Evolutionary conservation across 2,888 invertebrate species (phyloP).

Genomic region (Operophtera brumata): DNA sequence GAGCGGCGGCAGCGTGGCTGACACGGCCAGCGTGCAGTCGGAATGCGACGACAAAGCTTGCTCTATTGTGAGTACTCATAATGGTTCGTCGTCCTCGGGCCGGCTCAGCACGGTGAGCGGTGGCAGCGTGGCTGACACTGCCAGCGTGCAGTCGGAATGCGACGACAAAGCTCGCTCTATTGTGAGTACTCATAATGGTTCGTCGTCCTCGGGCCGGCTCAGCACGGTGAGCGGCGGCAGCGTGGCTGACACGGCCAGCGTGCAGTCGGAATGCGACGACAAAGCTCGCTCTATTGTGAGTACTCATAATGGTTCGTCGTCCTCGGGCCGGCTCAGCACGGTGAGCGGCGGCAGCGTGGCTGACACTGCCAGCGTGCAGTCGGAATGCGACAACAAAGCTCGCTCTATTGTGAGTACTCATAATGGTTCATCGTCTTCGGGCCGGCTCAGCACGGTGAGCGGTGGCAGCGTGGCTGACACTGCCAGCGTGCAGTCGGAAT

Average conservation of each 20-base stretch:
- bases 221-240: constrained; percentile 88
- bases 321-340: constrained; percentile 72
- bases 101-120: constrained; percentile 84
- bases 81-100: no score
- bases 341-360: constrained; percentile 90
- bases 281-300: constrained; percentile 78
- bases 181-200: constrained; percentile 60
- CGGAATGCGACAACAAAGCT: constrained; percentile 88
- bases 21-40: constrained; percentile 90
- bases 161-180: constrained; percentile 84
- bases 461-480: constrained; percentile 89
- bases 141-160: constrained; percentile 91
- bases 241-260: constrained; percentile 89
- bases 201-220: no score
- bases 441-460: constrained; percentile 82
- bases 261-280: constrained; percentile 91
- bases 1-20: constrained; percentile 89
- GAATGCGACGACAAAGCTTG: constrained; percentile 87
- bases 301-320: no score
- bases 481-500: constrained; percentile 92
- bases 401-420: constrained; percentile 67
- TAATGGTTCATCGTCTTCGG: no score
- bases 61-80: constrained; percentile 65
- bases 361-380: constrained; percentile 90
- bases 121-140: constrained; percentile 88